Percentiles rank a stretch among this genome's conserved stretches.
These are phyloP conservation scores for Tenthredo amoena DNA, from an alignment of 2,888 invertebrate species.

Conservation along the genomic window DNA sequence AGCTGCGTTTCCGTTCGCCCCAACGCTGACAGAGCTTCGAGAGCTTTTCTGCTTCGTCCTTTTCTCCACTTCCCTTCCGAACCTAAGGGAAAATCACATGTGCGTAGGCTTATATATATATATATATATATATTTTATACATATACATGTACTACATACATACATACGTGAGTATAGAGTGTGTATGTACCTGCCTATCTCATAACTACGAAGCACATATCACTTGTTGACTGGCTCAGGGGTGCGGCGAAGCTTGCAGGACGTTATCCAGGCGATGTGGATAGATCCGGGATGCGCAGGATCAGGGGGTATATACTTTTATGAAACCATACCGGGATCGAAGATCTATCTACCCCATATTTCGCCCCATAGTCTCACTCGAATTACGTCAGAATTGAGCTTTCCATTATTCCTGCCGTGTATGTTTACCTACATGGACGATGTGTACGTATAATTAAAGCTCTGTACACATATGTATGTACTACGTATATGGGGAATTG, in stretches of 20 bases:
- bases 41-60: not conserved
- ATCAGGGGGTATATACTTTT: not conserved
- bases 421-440: not conserved
- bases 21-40: not conserved
- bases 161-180: not conserved
- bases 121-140: not conserved
- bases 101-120: not conserved
- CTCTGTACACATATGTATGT: not conserved
- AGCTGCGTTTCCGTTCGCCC: conserved; percentile 12
- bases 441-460: not conserved
- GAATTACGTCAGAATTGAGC: not conserved
- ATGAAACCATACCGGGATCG: not conserved
- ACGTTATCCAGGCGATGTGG: not conserved
- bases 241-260: not conserved
- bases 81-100: not conserved
- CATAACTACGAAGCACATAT: not conserved
- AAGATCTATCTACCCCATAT: not conserved
- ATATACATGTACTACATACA: not conserved
- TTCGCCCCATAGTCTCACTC: not conserved
- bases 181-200: not conserved
- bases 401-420: not conserved
- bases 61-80: not conserved
- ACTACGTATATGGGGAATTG: too few species aligned
- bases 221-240: conserved; percentile 48
- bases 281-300: not conserved